Conservation (phyloP, 2,888 invertebrate genomes). For the Syrphus vitripennis region DNA sequence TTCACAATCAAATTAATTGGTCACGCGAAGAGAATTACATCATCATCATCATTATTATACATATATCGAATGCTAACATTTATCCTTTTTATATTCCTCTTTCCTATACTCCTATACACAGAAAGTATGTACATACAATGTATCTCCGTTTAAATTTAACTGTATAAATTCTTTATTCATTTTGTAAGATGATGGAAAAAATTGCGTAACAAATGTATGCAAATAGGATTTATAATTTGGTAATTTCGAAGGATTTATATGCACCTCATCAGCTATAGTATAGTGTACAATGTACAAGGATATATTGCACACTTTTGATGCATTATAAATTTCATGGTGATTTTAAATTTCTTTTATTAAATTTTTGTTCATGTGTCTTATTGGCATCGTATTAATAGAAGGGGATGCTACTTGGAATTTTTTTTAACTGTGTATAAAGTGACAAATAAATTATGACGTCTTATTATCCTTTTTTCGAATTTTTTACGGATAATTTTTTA, state of each 20-base stretch:
- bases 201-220: slow-evolving; percentile 68
- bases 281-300: background rate
- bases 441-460: background rate
- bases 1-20: slow-evolving; percentile 81
- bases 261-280: background rate
- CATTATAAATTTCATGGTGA: slow-evolving; percentile 61
- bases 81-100: slow-evolving; percentile 16
- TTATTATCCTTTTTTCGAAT: background rate
- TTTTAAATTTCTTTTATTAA: background rate
- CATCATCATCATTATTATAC: slow-evolving; percentile 64
- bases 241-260: slow-evolving; percentile 60
- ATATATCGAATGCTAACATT: slow-evolving; percentile 31
- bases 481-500: background rate
- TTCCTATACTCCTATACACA: background rate
- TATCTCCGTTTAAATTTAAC: background rate
- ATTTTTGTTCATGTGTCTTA: background rate
- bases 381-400: background rate
- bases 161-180: slow-evolving; percentile 18
- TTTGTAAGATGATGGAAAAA: background rate
- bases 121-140: background rate
- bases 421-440: background rate
- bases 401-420: background rate
- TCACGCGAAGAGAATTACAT: slow-evolving; percentile 79
- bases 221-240: slow-evolving; percentile 65
- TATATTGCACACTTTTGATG: slow-evolving; percentile 58